phyloP scores from a whole-genome alignment of 2,113 vertebrate genomes.

The Nibea coibor region DNA sequence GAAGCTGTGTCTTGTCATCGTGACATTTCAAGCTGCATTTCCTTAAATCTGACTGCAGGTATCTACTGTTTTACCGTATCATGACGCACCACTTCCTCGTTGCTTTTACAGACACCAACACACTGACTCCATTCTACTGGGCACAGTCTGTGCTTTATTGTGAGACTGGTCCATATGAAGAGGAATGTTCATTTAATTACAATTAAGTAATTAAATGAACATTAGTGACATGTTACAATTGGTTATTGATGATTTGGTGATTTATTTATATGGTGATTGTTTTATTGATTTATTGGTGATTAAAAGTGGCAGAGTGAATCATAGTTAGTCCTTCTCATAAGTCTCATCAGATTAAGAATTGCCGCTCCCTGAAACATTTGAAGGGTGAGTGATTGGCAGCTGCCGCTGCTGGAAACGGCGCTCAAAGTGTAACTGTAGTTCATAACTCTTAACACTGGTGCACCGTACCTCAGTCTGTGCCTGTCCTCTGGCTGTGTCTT shows the following conservation, averaged over 20 bases:
- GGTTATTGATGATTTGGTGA: no score
- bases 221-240: background rate
- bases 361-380: background rate
- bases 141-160: background rate
- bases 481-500: constrained; percentile 43
- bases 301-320: background rate
- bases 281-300: no score
- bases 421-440: background rate
- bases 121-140: background rate
- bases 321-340: background rate
- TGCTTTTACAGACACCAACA: background rate
- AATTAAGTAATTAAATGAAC: no score
- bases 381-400: constrained; percentile 5
- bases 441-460: background rate
- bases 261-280: no score
- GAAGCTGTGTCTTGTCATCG: background rate
- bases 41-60: constrained; percentile 2
- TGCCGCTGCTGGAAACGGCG: background rate
- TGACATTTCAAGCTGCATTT: constrained; percentile 17
- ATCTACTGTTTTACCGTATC: constrained; percentile 7
- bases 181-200: background rate
- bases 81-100: constrained; percentile 15
- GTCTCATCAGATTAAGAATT: background rate
- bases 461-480: background rate
- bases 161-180: background rate